Conservation (phyloP, 2,797 vertebrate genomes). For the Lateolabrax maculatus region DNA sequence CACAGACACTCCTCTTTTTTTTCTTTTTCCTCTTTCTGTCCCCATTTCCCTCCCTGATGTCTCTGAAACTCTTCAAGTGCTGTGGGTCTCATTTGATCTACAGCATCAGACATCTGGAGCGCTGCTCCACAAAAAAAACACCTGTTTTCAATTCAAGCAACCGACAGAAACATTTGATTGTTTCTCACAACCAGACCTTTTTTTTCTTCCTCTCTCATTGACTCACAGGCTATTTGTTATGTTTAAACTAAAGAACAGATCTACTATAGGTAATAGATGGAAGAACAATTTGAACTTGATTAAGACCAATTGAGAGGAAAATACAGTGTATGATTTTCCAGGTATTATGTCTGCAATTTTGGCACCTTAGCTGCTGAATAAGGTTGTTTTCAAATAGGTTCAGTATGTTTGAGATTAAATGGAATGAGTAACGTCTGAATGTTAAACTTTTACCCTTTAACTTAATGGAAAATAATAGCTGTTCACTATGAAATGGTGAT, state of each 20-base stretch:
- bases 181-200: constrained; percentile 68
- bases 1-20: background rate
- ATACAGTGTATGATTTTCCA: constrained; percentile 49
- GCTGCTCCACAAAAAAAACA: constrained; percentile 74
- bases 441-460: constrained; percentile 50
- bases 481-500: constrained; percentile 21
- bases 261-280: constrained; percentile 55
- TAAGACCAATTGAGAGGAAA: constrained; percentile 62
- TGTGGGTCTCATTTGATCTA: constrained; percentile 81
- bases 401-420: constrained; percentile 61
- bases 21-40: constrained; percentile 32
- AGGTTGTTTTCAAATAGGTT: constrained; percentile 55
- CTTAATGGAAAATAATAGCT: constrained; percentile 53
- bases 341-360: constrained; percentile 50
- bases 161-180: constrained; percentile 81
- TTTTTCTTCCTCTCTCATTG: constrained; percentile 32
- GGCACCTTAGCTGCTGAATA: constrained; percentile 56
- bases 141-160: constrained; percentile 87
- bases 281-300: constrained; percentile 66
- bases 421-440: constrained; percentile 55
- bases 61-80: constrained; percentile 64
- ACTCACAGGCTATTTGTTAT: constrained; percentile 67
- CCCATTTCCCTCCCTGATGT: constrained; percentile 57
- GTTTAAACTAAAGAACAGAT: constrained; percentile 54
- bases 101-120: constrained; percentile 82